Evolutionary conservation across 2,888 invertebrate species (phyloP).

Genomic region (Tiliacea citrago): DNA sequence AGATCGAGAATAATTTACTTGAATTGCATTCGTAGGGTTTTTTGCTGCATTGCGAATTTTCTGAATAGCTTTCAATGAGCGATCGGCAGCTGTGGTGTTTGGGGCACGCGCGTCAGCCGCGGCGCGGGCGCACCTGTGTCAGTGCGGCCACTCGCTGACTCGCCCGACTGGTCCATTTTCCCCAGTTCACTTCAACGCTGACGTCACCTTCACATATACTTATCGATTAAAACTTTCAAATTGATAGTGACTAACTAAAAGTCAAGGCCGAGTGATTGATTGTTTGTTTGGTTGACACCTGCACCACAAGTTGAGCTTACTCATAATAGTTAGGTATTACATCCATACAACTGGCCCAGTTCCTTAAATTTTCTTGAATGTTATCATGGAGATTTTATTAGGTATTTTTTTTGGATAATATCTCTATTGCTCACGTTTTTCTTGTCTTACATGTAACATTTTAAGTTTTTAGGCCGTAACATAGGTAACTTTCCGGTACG

Average conservation of each 20-base stretch:
- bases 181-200: slow-evolving; percentile 62
- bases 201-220: slow-evolving; percentile 66
- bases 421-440: slow-evolving; percentile 24
- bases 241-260: slow-evolving; percentile 66
- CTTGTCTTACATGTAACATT: slow-evolving; percentile 6
- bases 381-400: slow-evolving; percentile 22
- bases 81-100: slow-evolving; percentile 63
- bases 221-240: slow-evolving; percentile 63
- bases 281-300: slow-evolving; percentile 53
- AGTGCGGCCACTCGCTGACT: slow-evolving; percentile 70
- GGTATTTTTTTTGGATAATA: slow-evolving; percentile 21
- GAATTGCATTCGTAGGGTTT: slow-evolving; percentile 35
- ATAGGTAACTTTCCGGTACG: slow-evolving; percentile 52
- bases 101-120: slow-evolving; percentile 70
- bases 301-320: slow-evolving; percentile 35
- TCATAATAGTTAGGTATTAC: slow-evolving; percentile 16
- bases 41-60: slow-evolving; percentile 50
- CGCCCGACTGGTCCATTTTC: slow-evolving; percentile 69
- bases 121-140: slow-evolving; percentile 74
- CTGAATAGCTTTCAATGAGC: slow-evolving; percentile 66
- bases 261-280: slow-evolving; percentile 64
- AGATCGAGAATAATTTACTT: slow-evolving; percentile 9
- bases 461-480: slow-evolving; percentile 47
- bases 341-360: slow-evolving; percentile 18
- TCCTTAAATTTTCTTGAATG: slow-evolving; percentile 19